Base-by-base conservation (phyloP, 2,888 invertebrate genomes). In the Nomada goodeniana region DNA sequence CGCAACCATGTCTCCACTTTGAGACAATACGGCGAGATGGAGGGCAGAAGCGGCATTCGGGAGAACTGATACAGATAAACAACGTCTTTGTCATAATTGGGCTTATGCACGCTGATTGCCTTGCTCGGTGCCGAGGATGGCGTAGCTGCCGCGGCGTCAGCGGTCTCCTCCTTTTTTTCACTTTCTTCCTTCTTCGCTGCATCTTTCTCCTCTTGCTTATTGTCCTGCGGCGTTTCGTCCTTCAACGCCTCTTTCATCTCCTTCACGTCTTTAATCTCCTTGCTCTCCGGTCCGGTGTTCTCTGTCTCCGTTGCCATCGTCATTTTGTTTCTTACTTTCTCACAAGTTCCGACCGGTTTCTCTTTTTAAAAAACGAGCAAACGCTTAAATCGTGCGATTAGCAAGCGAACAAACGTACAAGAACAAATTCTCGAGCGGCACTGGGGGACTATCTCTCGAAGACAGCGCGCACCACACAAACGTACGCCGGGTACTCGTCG, bases 1-100 rank as follows among this genome's bases (percentile, higher is more conserved):
- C 98, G 96, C 89, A 99, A 96, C 98, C 98, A 98, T 92, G 98
- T 98, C 95, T 99, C 98, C 91, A 98, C 97, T 96, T 98, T 98
- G 94, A 98, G 96, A 95, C 98, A 98, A 94, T 97, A 98, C 79
- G 98, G 98, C 88, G 98, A 98, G 91, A 98, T 95, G 84, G 98
- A 98, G 81, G 98, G 98, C 93, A 98, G 95, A 93, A 97, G 95
- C 88, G 98, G 97, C 89, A 98, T 98, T 93, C 98, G 96, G 88
- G 98, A 96, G 94, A 98, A 98, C 94, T 98, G 98, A 94, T 98
- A 98, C 94, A 99, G 95, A 95, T 99, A 99, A 86, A 98, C 97
- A 91, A 97, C 95, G 94, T 98, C 98, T 95, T 98, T 97, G 92
- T 98, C 98, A 93, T 96, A 98, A 94, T 97, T 97, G 86, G 95